Conservation (phyloP, 2,797 vertebrate genomes). For the Podargus strigoides region DNA sequence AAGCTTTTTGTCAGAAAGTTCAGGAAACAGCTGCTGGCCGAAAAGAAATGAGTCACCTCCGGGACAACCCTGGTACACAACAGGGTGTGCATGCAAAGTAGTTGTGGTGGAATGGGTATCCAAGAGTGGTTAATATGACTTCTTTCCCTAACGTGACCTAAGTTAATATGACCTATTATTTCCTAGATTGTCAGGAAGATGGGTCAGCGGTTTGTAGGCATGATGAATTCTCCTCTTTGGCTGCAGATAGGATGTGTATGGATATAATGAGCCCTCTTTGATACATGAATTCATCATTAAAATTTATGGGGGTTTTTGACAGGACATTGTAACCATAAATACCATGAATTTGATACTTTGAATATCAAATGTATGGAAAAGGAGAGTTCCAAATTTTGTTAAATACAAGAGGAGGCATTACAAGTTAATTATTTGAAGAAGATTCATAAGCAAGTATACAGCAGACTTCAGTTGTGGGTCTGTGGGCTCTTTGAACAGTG, state of each 20-base stretch:
- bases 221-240: background rate
- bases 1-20: background rate
- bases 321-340: background rate
- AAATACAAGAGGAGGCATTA: background rate
- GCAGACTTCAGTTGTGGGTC: background rate
- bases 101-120: background rate
- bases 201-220: background rate
- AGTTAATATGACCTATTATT: background rate
- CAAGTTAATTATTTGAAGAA: background rate
- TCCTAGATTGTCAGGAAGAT: background rate
- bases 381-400: background rate
- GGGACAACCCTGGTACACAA: background rate
- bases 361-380: background rate
- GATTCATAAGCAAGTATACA: background rate
- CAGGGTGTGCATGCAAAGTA: background rate
- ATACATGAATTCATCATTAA: background rate
- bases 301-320: background rate
- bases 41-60: background rate
- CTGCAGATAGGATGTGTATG: background rate
- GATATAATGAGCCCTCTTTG: background rate
- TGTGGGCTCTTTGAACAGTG: background rate
- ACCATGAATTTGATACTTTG: background rate
- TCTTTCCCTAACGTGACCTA: background rate
- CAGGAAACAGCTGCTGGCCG: background rate
- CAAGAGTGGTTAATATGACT: background rate